Percentiles rank a stretch among this genome's conserved stretches.
Conservation (phyloP, 2,113 vertebrate genomes). For the Motacilla alba region DNA sequence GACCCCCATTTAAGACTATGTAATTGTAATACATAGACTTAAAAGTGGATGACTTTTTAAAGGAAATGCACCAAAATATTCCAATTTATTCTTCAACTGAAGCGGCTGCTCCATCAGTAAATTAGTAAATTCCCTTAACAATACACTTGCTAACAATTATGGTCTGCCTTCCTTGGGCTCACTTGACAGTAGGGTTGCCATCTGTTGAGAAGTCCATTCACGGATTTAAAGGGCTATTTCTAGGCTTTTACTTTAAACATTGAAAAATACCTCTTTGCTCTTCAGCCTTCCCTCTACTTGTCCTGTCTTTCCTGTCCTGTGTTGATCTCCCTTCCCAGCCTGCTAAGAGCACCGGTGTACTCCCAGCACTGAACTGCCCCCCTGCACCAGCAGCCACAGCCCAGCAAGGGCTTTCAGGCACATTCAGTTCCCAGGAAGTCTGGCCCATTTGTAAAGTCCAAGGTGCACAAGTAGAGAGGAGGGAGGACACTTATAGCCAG, state of each 20-base stretch:
- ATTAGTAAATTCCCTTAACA: constrained; percentile 68
- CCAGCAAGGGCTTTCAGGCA: not conserved
- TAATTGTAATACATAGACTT: constrained; percentile 75
- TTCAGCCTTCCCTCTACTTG: not conserved
- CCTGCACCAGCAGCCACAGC: not conserved
- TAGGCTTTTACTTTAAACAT: not conserved
- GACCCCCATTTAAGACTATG: constrained; percentile 72
- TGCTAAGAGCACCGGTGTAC: not conserved
- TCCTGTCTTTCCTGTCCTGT: not conserved
- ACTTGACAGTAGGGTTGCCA: constrained; percentile 4
- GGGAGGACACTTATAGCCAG: not conserved
- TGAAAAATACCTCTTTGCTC: not conserved
- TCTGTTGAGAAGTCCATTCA: constrained; percentile 38
- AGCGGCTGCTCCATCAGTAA: constrained; percentile 61
- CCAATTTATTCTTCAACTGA: constrained; percentile 76
- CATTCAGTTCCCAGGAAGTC: not conserved
- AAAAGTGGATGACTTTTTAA: constrained; percentile 59
- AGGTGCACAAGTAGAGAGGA: not conserved
- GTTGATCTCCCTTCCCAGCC: not conserved
- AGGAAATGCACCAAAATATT: constrained; percentile 76
- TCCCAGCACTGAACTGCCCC: not conserved
- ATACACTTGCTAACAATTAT: constrained; percentile 63
- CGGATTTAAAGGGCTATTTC: constrained; percentile 30
- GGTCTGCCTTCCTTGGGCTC: constrained; percentile 23
- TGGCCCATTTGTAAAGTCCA: not conserved